phyloP scores from a whole-genome alignment of 2,797 vertebrate species.

The Ptychobarbus kaznakovi region DNA sequence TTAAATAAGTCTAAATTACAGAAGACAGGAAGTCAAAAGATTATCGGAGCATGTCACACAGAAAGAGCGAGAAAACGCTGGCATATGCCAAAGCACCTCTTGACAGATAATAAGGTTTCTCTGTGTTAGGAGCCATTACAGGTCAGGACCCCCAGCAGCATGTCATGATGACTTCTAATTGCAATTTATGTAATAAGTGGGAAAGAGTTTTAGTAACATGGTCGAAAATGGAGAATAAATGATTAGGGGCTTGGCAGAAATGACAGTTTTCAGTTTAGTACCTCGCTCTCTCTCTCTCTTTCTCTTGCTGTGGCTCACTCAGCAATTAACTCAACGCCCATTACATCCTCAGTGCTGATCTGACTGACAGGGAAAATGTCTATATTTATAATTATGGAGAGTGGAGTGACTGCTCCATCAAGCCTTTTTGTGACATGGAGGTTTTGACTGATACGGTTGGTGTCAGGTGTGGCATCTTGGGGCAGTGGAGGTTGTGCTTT shows the following conservation, averaged over 20 bases:
- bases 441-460: slow-evolving; percentile 43
- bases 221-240: slow-evolving; percentile 79
- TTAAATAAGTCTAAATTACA: slow-evolving; percentile 70
- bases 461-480: slow-evolving; percentile 41
- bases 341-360: slow-evolving; percentile 85
- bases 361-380: slow-evolving; percentile 76
- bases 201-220: slow-evolving; percentile 81
- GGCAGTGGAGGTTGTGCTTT: slow-evolving; percentile 32
- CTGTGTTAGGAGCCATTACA: slow-evolving; percentile 70
- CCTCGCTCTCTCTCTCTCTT: slow-evolving; percentile 30
- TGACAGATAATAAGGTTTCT: slow-evolving; percentile 71
- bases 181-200: slow-evolving; percentile 80
- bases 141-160: slow-evolving; percentile 77
- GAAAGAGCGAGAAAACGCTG: slow-evolving; percentile 56
- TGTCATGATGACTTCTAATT: slow-evolving; percentile 82
- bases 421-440: slow-evolving; percentile 42
- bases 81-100: slow-evolving; percentile 69
- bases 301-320: slow-evolving; percentile 68
- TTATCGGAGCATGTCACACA: slow-evolving; percentile 64
- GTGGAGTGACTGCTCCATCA: slow-evolving; percentile 54
- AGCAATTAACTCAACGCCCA: slow-evolving; percentile 87
- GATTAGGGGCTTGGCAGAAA: slow-evolving; percentile 87
- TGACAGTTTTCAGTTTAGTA: slow-evolving; percentile 83
- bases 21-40: slow-evolving; percentile 69
- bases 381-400: slow-evolving; percentile 59